Percentiles rank a stretch among this genome's conserved stretches.
Conservation (phyloP, 2,797 vertebrate genomes). For the Enteromius anoplus region DNA sequence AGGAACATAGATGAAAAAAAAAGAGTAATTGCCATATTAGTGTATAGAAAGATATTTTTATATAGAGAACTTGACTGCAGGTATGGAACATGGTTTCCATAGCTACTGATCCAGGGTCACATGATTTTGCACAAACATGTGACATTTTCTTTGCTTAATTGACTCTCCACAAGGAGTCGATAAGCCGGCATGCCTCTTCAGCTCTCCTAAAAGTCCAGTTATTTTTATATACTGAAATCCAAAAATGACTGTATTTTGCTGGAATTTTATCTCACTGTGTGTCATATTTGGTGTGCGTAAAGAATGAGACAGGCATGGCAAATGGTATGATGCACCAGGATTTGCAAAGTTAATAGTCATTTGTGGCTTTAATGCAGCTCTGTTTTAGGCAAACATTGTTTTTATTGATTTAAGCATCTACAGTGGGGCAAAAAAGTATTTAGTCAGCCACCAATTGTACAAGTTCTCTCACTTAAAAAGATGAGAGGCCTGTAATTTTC, state of each 20-base stretch:
- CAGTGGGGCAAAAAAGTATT: no score
- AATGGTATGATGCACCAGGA: not conserved
- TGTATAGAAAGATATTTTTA: not conserved
- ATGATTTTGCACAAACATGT: conserved; percentile 11
- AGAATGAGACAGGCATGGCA: not conserved
- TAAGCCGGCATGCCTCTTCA: not conserved
- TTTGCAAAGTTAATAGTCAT: not conserved
- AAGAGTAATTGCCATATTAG: conserved; percentile 14
- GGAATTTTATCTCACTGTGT: not conserved
- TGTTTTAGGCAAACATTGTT: not conserved
- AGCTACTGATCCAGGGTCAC: conserved; percentile 25
- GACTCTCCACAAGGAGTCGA: conserved; percentile 2
- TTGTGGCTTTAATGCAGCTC: not conserved
- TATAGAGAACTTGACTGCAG: conserved; percentile 29
- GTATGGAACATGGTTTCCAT: conserved; percentile 52
- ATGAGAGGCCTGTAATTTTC: no score
- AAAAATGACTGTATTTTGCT: not conserved
- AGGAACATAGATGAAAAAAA: not conserved
- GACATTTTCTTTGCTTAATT: conserved; percentile 40
- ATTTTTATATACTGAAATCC: not conserved
- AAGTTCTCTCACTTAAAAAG: no score
- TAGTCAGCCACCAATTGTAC: no score
- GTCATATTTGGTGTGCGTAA: not conserved
- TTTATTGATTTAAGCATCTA: not conserved
- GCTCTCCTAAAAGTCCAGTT: conserved; percentile 2